Evolutionary conservation across 1,140 invertebrate genomes (phyloP), one percentile per base, ranked within the genome.

Genomic region (Lasioglossum albipes): DNA sequence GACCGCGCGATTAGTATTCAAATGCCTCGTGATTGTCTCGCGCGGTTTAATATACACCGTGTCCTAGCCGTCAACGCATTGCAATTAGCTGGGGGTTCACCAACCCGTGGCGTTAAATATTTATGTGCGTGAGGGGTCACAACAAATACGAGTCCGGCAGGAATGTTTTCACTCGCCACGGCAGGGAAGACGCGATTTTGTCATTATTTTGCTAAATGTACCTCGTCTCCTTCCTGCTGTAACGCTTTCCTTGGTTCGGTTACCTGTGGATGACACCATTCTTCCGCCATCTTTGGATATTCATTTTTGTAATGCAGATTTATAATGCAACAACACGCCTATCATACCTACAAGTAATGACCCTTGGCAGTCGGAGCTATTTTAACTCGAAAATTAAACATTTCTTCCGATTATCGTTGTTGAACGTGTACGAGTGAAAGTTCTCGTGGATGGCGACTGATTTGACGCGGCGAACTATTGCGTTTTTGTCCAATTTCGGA

Each of bases 371-470:
- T 27, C 27, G 27, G 27, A 27, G 27, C 27, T 27, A 27, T 27
- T 27, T 27, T 27, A 27, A 27, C 27, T 27, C 27, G 27, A 27
- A 27, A 0, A 27, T 27, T 27, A 27, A 27, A 27, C 27, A 27
- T 27, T 27, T 27, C 27, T 27, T 27, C 27, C 27, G 27, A 27
- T 27, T 97, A 86, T 98, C 97, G 87, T 97, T 97, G 89, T 97
- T 95, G 84, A 95, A 96, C 2, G 94, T 96, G 27, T 94, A 93
- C 2, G 94, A 89, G 90, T 97, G 95, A 91, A 96, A 97, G 62
- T 95, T 92, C 20, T 96, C 94, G 86, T 97, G 97, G 7, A 94
- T 73, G 4, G 88, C 93, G 0, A 94, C 88, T 2, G 90, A 90
- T 36, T 92, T 93, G 0, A 95, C 85, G 2, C 92, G 88, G 7